Conservation (phyloP, 2,888 invertebrate species). For the Dynastes grantii region DNA sequence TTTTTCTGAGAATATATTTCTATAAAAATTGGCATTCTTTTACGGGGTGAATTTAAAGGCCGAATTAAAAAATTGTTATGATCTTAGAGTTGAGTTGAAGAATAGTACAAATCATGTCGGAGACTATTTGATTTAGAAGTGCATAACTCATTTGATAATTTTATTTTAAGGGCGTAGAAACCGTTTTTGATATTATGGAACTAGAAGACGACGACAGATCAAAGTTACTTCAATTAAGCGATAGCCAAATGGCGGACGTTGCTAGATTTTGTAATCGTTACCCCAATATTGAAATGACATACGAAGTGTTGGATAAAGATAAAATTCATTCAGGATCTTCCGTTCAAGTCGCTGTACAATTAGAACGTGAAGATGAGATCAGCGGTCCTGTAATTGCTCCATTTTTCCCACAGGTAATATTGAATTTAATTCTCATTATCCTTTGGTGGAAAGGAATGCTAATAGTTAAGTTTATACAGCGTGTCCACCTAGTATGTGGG, state of each 20-base stretch:
- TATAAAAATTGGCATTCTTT: too few relatives aligned
- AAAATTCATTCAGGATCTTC: conserved; percentile 86
- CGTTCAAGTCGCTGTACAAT: conserved; percentile 90
- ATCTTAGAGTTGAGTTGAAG: too few relatives aligned
- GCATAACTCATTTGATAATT: too few relatives aligned
- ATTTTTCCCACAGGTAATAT: conserved; percentile 91
- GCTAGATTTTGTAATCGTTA: conserved; percentile 99
- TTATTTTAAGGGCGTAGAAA: conserved; percentile 80
- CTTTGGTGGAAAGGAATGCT: too few relatives aligned
- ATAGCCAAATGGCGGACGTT: conserved; percentile 96
- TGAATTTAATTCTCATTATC: neutral
- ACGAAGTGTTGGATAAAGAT: conserved; percentile 90
- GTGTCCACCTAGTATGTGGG: too few relatives aligned
- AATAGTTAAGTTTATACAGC: too few relatives aligned
- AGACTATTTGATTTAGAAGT: too few relatives aligned
- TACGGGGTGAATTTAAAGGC: too few relatives aligned
- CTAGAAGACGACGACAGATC: conserved; percentile 92
- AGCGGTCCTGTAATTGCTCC: conserved; percentile 98
- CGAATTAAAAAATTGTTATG: too few relatives aligned
- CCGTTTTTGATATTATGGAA: conserved; percentile 97
- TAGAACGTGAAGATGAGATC: conserved; percentile 98
- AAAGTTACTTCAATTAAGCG: conserved; percentile 84
- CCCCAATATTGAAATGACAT: conserved; percentile 97
- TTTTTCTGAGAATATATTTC: too few relatives aligned
- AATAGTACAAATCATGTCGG: too few relatives aligned